Conservation (phyloP, 2,888 invertebrate genomes). For the Macrostomum cliftonense region DNA sequence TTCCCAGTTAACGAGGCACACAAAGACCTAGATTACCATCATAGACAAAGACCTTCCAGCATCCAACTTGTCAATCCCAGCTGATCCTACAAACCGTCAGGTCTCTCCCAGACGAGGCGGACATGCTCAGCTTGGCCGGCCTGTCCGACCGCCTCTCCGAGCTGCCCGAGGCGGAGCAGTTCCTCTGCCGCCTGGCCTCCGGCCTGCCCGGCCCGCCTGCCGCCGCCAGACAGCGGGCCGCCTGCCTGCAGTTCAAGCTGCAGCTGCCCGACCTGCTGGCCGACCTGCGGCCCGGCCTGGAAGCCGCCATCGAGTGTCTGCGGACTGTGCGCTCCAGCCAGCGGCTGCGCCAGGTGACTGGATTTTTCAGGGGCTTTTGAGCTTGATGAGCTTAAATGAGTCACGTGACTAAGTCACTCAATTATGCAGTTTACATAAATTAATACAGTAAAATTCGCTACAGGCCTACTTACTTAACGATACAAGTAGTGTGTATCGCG, state of each 20-base stretch:
- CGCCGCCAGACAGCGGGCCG: conserved; percentile 60
- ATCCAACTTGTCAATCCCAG: no score
- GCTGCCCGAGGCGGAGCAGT: conserved; percentile 67
- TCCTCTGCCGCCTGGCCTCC: conserved; percentile 50
- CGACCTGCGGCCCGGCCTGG: conserved; percentile 63
- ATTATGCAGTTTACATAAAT: no score
- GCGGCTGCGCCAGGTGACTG: conserved; percentile 60
- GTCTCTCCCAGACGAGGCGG: conserved; percentile 53
- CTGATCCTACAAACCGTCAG: no score
- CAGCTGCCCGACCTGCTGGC: conserved; percentile 65
- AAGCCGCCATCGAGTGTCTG: conserved; percentile 1
- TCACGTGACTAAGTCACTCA: no score
- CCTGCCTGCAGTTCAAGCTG: conserved; percentile 71
- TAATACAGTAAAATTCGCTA: no score
- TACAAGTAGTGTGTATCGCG: no score
- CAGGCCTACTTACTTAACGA: no score
- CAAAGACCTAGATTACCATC: no score
- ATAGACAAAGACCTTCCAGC: no score
- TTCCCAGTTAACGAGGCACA: no score
- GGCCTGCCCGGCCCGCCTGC: conserved; percentile 45
- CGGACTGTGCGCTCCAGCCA: conserved; percentile 42
- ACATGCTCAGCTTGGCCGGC: conserved; percentile 61
- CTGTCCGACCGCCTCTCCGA: conserved; percentile 58
- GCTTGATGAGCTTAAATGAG: no score
- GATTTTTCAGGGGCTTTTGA: no score